Conservation (phyloP, 2,797 vertebrate species). For the Pseudotriccus pelzelni region DNA sequence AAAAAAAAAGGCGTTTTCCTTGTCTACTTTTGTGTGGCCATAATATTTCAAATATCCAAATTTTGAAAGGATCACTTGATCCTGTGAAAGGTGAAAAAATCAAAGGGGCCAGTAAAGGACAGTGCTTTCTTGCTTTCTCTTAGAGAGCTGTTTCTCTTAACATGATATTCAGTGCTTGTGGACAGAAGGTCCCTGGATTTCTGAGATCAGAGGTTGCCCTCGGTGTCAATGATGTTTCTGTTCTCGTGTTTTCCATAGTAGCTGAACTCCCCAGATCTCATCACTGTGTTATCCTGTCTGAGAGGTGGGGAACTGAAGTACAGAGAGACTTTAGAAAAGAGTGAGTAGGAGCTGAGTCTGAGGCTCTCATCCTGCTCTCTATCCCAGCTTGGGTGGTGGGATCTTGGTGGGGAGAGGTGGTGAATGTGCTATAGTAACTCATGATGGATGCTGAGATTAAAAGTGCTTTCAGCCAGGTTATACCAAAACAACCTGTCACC, state of each 20-base stretch:
- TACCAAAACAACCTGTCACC: neutral
- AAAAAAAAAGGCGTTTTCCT: neutral
- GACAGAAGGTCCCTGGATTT: neutral
- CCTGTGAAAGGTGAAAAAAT: constrained; percentile 55
- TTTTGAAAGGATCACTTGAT: constrained; percentile 61
- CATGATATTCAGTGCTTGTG: neutral
- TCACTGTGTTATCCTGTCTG: neutral
- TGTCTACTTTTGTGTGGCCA: neutral
- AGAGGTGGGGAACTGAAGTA: neutral
- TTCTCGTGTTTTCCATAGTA: neutral
- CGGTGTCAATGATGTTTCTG: neutral
- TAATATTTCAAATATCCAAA: constrained; percentile 9
- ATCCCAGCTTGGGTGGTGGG: neutral
- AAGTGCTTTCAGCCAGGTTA: neutral
- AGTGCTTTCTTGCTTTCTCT: neutral
- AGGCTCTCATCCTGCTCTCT: neutral
- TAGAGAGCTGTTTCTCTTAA: neutral
- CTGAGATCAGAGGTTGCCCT: constrained; percentile 29
- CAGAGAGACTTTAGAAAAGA: neutral
- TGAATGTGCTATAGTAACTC: neutral
- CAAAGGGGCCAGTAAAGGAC: constrained; percentile 34
- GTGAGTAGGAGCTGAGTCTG: neutral
- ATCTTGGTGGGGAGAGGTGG: neutral
- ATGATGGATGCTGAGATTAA: neutral
- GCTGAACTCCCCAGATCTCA: neutral